Conservation (phyloP, 1,140 invertebrate species). For the Tetranychus urticae region DNA sequence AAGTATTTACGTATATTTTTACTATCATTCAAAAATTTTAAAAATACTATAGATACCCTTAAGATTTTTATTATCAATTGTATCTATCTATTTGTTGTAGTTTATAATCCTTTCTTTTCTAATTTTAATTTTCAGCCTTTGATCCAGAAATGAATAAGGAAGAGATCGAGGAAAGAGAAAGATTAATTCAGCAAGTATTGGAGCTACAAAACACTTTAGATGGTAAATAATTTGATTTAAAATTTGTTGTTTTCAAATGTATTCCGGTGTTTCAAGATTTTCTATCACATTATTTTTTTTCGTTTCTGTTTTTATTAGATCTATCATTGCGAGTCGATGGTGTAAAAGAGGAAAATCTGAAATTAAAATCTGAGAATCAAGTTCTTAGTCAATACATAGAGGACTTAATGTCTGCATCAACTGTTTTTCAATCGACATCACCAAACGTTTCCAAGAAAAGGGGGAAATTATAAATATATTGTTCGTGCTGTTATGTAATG, state of each 20-base stretch:
- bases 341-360: conserved; percentile 95
- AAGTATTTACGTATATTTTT: background rate
- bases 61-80: too few species aligned
- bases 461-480: background rate
- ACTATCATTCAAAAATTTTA: too few species aligned
- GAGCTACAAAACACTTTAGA: conserved; percentile 96
- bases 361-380: conserved; percentile 92
- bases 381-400: conserved; percentile 96
- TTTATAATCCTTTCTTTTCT: too few species aligned
- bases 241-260: background rate
- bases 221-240: conserved; percentile 32
- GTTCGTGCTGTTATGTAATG: too few species aligned
- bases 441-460: background rate
- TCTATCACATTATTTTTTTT: conserved; percentile 1
- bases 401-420: conserved; percentile 97
- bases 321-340: conserved; percentile 88
- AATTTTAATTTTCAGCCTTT: background rate
- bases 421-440: conserved; percentile 80
- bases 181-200: conserved; percentile 85
- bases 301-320: conserved; percentile 32
- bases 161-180: conserved; percentile 88
- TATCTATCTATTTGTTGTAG: background rate
- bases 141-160: conserved; percentile 40
- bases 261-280: too few species aligned
- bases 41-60: too few species aligned